A percentile compares a stretch with the other conserved stretches of the same genome.
Conservation (phyloP, 2,113 vertebrate genomes). For the Heterochromis multidens region DNA sequence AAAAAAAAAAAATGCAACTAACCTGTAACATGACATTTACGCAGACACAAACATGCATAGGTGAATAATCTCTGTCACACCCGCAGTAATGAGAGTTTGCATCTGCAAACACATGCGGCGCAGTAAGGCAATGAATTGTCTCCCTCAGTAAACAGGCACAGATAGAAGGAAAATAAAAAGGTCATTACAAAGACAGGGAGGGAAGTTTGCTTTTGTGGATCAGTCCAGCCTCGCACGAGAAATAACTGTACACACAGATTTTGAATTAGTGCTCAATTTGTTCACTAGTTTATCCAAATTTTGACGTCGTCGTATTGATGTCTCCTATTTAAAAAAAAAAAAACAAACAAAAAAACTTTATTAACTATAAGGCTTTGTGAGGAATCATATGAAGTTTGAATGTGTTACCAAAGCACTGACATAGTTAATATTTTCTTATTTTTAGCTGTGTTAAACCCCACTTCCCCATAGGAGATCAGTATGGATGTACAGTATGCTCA, state of each 20-base stretch:
- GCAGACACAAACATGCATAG: background rate
- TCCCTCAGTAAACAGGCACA: conserved; percentile 8
- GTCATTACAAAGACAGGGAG: background rate
- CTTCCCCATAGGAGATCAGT: background rate
- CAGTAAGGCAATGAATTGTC: background rate
- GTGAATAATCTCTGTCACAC: conserved; percentile 22
- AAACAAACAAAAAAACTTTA: too few species aligned
- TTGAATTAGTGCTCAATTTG: background rate
- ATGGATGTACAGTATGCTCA: too few species aligned
- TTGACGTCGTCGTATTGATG: too few species aligned
- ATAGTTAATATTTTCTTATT: too few species aligned
- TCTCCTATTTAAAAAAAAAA: too few species aligned
- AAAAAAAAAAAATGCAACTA: background rate
- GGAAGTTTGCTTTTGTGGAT: background rate
- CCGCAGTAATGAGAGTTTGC: conserved; percentile 20
- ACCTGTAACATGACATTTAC: background rate
- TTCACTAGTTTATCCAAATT: too few species aligned
- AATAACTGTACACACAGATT: background rate
- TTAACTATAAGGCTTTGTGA: too few species aligned
- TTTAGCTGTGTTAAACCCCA: too few species aligned
- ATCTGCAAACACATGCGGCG: conserved; percentile 11
- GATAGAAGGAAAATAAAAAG: conserved; percentile 6
- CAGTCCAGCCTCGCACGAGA: too few species aligned
- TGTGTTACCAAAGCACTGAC: too few species aligned
- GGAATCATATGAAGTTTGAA: too few species aligned